A percentile compares a stretch with the other conserved stretches of the same genome.
These are phyloP conservation scores for Phragmatobia fuliginosa DNA, from an alignment of 2,888 invertebrate species.

Conservation along the genomic window DNA sequence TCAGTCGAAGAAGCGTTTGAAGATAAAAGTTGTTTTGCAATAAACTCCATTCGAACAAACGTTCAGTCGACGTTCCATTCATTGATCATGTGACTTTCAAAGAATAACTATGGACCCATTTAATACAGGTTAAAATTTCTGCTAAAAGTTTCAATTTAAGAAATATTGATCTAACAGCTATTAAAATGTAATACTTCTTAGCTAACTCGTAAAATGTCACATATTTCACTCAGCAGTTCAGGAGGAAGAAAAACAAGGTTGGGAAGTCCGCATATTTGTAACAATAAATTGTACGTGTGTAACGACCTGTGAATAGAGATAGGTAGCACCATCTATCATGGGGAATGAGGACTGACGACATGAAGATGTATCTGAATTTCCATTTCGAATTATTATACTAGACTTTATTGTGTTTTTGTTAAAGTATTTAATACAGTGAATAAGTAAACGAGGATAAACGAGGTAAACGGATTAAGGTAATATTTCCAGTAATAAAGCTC, in stretches of 20 bases:
- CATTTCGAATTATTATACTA: not conserved
- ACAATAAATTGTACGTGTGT: slow-evolving; percentile 21
- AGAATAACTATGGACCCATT: no score
- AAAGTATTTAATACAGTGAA: not conserved
- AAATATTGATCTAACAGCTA: not conserved
- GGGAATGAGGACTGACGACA: not conserved
- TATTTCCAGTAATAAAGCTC: no score
- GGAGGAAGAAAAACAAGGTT: slow-evolving; percentile 9
- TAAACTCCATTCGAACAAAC: no score
- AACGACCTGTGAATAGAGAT: slow-evolving; percentile 19
- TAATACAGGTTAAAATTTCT: no score
- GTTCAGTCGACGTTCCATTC: no score
- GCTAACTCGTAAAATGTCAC: not conserved
- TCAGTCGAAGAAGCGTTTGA: no score
- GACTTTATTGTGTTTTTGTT: not conserved
- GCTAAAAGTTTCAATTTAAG: not conserved
- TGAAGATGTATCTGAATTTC: not conserved
- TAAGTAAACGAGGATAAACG: no score
- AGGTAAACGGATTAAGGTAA: no score
- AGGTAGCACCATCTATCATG: slow-evolving; percentile 18
- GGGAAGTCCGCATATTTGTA: slow-evolving; percentile 10
- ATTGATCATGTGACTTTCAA: no score
- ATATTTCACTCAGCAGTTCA: slow-evolving; percentile 11
- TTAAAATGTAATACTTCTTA: not conserved
- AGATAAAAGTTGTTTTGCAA: no score